Percentiles rank a stretch among this genome's conserved stretches.
Evolutionary conservation across 2,797 vertebrate genomes (phyloP).

Genomic region (Bryconaethiops microstoma): DNA sequence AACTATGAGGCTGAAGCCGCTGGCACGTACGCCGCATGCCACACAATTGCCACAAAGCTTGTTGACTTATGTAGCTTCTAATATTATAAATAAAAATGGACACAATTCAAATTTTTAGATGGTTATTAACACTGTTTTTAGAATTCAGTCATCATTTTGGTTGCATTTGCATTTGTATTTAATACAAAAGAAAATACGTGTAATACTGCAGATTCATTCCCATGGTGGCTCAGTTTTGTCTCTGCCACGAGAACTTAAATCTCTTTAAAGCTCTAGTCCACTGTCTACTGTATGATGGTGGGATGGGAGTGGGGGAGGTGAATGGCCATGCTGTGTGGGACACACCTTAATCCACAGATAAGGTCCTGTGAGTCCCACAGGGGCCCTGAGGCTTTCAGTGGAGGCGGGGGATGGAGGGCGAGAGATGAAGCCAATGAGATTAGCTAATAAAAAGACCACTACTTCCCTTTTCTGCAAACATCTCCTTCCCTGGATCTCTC

Average conservation of each 20-base stretch:
- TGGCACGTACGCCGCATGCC: too few relatives aligned
- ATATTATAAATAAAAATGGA: too few relatives aligned
- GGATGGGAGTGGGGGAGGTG: constrained; percentile 34
- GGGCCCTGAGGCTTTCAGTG: constrained; percentile 37
- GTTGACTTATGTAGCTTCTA: too few relatives aligned
- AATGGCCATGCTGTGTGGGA: constrained; percentile 42
- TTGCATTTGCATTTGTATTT: too few relatives aligned
- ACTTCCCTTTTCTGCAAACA: constrained; percentile 33
- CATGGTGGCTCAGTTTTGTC: background rate
- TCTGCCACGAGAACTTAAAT: background rate
- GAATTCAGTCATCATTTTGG: too few relatives aligned
- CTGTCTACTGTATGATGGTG: constrained; percentile 16
- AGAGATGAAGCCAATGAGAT: constrained; percentile 48
- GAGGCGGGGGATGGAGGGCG: constrained; percentile 23
- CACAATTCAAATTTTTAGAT: too few relatives aligned
- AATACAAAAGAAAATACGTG: too few relatives aligned
- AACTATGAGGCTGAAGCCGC: too few relatives aligned
- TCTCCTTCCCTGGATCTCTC: constrained; percentile 19
- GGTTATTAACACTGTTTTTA: too few relatives aligned
- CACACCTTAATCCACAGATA: constrained; percentile 59
- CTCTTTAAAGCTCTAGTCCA: constrained; percentile 19
- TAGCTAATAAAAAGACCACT: constrained; percentile 43
- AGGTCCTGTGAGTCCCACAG: constrained; percentile 46
- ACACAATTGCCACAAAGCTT: too few relatives aligned
- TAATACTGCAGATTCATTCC: background rate